Evolutionary conservation across 64 coral and sea anemone genomes (phyloP), one percentile per base, ranked within the genome.

Genomic region (Montipora foliosa): DNA sequence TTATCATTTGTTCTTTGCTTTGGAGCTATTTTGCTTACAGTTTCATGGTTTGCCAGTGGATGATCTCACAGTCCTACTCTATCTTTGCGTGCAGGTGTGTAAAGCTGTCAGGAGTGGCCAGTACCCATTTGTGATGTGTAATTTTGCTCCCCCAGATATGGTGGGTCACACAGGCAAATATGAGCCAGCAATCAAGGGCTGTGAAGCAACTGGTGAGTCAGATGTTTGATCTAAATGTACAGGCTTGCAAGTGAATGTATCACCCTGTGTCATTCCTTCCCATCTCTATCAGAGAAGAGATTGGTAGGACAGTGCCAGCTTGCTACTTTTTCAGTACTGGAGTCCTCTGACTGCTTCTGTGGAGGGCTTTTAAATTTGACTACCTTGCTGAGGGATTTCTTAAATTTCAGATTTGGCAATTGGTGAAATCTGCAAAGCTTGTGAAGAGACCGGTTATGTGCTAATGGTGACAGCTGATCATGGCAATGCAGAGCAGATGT

Each of bases 121-220:
- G 62, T 93, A 96, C 45, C 94, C 97, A 22, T 96, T 99, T 88
- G 88, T 99, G 1, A 99, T 99, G 97, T 99, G 97, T 44, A 99
- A 99, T 66, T 99, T 99, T 94, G 97, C 97, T 52, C 94, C 97
- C 19, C 97, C 97, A 75, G 97, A 99, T 49, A 99, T 99, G 97
- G 97, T 99, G 11, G 97, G 97, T 7, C 97, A 99, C 57, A 99
- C 97, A 22, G 97, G 97, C 2, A 94, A 96, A 89, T 99, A 99
- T 45, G 97, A 99, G 59, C 77, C 97, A 14, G 97, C 97, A 67
- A 81, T 99, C 25, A 92, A 76, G 52, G 97, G 94, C 72, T 99
- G 97, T 76, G 85, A 83, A 25, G 97, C 97, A 19, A 99, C 97
- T 89, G 97, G 97, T 99, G 55, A 89, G 84, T 95, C 7, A 59